Conservation (phyloP, 2,113 vertebrate species). For the Tapirus terrestris region DNA sequence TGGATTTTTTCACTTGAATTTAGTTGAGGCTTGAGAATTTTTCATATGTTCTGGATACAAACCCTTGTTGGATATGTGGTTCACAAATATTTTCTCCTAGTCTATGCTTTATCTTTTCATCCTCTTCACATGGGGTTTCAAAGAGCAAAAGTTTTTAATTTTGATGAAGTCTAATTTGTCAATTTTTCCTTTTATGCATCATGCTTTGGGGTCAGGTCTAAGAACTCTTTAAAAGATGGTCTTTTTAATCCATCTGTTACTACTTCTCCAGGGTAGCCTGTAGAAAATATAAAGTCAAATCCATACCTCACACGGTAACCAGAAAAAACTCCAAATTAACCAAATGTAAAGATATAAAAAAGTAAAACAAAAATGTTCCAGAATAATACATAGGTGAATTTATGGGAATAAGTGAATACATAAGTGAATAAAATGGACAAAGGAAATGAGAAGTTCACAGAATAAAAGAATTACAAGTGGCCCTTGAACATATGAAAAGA, state of each 20-base stretch:
- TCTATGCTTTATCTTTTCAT: neutral
- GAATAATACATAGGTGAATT: neutral
- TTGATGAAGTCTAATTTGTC: neutral
- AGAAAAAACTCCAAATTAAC: neutral
- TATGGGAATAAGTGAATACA: neutral
- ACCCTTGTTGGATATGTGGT: neutral
- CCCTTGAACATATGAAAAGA: neutral
- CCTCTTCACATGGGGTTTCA: neutral
- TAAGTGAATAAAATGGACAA: neutral
- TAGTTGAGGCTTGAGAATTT: neutral
- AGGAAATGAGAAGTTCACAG: neutral
- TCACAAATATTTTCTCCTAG: neutral
- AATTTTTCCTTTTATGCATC: neutral
- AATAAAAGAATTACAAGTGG: neutral
- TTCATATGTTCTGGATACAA: neutral
- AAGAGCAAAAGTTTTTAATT: constrained; percentile 1
- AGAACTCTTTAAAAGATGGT: neutral
- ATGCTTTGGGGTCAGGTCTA: neutral
- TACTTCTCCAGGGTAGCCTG: neutral
- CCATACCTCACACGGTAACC: neutral
- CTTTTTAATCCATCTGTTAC: neutral
- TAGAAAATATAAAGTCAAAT: neutral
- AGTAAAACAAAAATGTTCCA: neutral
- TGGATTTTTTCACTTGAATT: neutral
- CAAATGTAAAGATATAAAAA: neutral